Percentiles rank a stretch among this genome's conserved stretches.
Evolutionary conservation across 2,113 vertebrate genomes (phyloP).

Genomic region (Oncorhynchus kisutch): DNA sequence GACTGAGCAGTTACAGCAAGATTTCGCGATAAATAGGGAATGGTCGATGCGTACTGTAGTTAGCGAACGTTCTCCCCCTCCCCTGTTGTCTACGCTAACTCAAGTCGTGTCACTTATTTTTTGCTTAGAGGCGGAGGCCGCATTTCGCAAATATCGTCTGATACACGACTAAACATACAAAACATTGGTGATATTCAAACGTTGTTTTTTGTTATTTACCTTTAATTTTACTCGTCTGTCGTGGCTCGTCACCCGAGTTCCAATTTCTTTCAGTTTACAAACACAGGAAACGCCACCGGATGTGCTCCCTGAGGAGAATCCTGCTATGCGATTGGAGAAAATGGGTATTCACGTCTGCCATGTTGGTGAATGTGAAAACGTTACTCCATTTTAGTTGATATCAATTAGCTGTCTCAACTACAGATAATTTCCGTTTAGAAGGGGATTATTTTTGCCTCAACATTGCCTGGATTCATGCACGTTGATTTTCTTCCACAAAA

Average conservation of each 20-base stretch:
- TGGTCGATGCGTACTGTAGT: not conserved
- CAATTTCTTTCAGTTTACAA: conserved; percentile 78
- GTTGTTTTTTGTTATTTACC: conserved; percentile 32
- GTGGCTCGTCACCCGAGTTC: conserved; percentile 47
- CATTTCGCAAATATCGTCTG: not conserved
- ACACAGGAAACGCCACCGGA: conserved; percentile 83
- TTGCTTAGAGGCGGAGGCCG: not conserved
- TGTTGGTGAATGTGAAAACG: conserved; percentile 27
- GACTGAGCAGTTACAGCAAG: not conserved
- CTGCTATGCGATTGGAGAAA: conserved; percentile 21
- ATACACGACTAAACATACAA: not conserved
- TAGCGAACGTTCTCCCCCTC: conserved; percentile 9
- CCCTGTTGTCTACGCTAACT: conserved; percentile 2
- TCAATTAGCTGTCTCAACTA: not conserved
- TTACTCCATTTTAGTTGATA: conserved; percentile 24
- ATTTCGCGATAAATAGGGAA: conserved; percentile 8
- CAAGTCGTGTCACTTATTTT: not conserved
- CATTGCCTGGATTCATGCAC: no score
- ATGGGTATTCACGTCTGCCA: conserved; percentile 17
- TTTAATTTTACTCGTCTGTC: conserved; percentile 40
- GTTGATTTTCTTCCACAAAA: no score
- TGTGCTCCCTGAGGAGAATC: conserved; percentile 64
- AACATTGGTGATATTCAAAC: not conserved
- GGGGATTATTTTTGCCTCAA: no score
- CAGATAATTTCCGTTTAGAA: no score